Percentiles rank a stretch among this genome's conserved stretches.
phyloP scores from a whole-genome alignment of 2,113 vertebrate genomes.

The Cyanistes caeruleus region DNA sequence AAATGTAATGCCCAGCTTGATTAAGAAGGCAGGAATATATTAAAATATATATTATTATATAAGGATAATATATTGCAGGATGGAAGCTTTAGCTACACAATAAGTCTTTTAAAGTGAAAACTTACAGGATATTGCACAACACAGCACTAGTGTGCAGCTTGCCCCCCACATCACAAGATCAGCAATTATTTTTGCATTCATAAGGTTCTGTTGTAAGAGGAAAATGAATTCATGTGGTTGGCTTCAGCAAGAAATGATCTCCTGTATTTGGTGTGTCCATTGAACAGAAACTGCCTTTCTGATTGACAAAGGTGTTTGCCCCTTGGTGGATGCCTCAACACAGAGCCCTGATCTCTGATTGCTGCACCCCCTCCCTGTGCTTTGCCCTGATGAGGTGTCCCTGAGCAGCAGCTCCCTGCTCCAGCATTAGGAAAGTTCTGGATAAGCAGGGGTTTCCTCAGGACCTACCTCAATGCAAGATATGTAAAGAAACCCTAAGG shows the following conservation, averaged over 20 bases:
- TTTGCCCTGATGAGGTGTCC: rapidly evolving
- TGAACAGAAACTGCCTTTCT: neutral
- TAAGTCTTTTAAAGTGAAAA: neutral
- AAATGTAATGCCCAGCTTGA: neutral
- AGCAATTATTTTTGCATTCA: conserved; percentile 36
- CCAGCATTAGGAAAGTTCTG: neutral
- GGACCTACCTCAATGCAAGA: neutral
- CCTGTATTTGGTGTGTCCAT: neutral
- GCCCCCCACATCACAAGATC: neutral
- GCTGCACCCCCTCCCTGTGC: neutral
- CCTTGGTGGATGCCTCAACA: rapidly evolving
- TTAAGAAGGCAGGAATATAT: neutral
- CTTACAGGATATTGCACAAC: conserved; percentile 47
- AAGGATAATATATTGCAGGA: neutral
- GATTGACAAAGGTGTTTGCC: neutral
- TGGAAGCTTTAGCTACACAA: neutral
- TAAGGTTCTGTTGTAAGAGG: neutral
- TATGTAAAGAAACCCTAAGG: neutral
- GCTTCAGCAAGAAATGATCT: neutral
- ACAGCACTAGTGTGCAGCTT: neutral
- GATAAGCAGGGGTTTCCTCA: neutral
- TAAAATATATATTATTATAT: too few species aligned
- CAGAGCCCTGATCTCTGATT: neutral
- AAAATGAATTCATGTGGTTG: neutral
- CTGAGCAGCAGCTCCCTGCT: neutral